Evolutionary conservation across 2,888 invertebrate genomes (phyloP).

Genomic region (Norana najaformis): DNA sequence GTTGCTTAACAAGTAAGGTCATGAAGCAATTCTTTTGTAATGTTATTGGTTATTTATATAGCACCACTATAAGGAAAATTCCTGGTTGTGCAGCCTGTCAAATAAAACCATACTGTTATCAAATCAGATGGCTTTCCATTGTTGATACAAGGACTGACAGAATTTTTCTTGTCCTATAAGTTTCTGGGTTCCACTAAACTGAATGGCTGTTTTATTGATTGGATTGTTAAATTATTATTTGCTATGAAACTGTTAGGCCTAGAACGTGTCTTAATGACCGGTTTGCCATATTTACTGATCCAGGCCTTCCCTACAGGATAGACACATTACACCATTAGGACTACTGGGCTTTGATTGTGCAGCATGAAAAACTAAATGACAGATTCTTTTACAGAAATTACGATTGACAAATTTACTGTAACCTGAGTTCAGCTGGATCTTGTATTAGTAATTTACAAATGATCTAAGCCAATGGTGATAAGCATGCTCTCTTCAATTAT

Average conservation of each 20-base stretch:
- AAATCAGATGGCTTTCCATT: not conserved
- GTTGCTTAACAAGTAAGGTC: not conserved
- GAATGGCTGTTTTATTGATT: not conserved
- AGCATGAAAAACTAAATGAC: not conserved
- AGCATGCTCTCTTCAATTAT: not conserved
- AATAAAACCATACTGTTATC: not conserved
- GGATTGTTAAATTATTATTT: not conserved
- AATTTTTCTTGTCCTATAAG: not conserved
- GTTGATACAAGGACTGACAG: not conserved
- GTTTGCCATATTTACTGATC: not conserved
- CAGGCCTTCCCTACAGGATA: not conserved
- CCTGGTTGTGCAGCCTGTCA: not conserved
- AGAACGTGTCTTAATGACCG: not conserved
- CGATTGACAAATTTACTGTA: not conserved
- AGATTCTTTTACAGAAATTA: not conserved
- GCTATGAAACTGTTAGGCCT: not conserved
- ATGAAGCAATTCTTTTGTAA: not conserved
- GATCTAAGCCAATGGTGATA: no score
- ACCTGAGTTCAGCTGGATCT: not conserved
- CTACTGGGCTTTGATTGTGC: not conserved
- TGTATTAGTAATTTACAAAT: not conserved
- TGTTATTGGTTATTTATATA: not conserved
- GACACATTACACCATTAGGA: not conserved
- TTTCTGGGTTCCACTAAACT: not conserved
- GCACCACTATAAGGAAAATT: not conserved